Conservation (phyloP, 2,888 invertebrate species). For the Andrena hattorfiana region DNA sequence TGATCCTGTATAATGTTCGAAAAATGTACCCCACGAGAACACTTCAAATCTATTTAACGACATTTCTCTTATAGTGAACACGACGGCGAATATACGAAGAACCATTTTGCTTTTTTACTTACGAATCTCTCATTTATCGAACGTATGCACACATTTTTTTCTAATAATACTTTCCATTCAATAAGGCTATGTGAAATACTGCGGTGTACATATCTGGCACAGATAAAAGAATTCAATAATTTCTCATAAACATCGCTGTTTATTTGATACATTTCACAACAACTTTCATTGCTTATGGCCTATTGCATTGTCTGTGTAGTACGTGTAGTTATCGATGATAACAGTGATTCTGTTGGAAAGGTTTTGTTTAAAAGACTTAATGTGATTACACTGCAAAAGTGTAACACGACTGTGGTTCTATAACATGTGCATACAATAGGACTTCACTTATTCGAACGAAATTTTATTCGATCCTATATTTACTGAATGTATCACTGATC, state of each 20-base stretch:
- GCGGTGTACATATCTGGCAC: not conserved
- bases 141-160: not conserved
- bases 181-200: constrained; percentile 4
- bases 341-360: not conserved
- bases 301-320: constrained; percentile 4
- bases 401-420: constrained; percentile 15
- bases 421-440: not conserved
- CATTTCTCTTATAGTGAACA: no score
- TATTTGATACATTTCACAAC: not conserved
- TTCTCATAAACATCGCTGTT: not conserved
- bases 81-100: not conserved
- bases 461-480: not conserved
- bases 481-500: not conserved
- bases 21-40: no score
- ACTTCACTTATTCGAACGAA: not conserved
- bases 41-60: no score
- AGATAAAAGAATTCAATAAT: not conserved
- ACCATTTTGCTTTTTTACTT: constrained; percentile 6
- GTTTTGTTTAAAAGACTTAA: constrained; percentile 7
- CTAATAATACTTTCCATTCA: constrained; percentile 12
- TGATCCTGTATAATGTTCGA: no score
- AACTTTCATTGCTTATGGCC: constrained; percentile 2
- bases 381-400: constrained; percentile 26
- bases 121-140: not conserved
- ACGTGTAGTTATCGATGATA: constrained; percentile 8